phyloP scores from a whole-genome alignment of 2,113 vertebrate genomes.

The Myotis brandtii region DNA sequence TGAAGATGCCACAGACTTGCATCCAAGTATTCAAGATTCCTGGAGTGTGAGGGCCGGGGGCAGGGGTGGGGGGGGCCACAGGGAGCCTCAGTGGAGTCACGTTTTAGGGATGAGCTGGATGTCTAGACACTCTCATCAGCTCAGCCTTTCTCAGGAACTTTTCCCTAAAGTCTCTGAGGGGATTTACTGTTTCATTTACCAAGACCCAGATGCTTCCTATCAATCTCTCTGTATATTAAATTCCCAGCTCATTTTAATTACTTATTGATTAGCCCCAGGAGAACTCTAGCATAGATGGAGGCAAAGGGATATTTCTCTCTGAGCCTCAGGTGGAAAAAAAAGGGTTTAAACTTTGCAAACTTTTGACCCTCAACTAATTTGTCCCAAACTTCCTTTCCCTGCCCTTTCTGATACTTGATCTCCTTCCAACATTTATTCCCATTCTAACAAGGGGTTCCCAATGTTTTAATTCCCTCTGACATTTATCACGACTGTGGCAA shows the following conservation, averaged over 20 bases:
- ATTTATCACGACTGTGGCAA: neutral
- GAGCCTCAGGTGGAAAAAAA: neutral
- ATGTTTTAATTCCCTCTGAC: neutral
- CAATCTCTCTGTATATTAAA: slow-evolving; percentile 34
- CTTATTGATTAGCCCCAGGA: slow-evolving; percentile 44
- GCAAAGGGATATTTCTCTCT: slow-evolving; percentile 17
- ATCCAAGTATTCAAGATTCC: neutral
- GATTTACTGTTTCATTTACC: neutral
- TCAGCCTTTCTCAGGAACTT: neutral
- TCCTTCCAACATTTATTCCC: neutral
- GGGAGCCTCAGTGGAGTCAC: neutral
- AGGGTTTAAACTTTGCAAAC: neutral
- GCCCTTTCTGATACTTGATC: neutral
- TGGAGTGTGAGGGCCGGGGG: neutral
- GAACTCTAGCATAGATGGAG: neutral
- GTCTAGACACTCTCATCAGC: neutral
- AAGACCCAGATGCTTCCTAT: neutral
- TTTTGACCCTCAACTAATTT: neutral
- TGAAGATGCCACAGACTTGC: neutral
- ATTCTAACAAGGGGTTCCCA: neutral
- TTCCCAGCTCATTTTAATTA: slow-evolving; percentile 54
- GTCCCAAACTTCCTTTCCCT: neutral
- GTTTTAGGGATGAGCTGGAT: neutral
- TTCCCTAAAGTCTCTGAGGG: neutral
- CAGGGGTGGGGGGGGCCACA: no score